These are phyloP conservation scores for Hecatera dysodea DNA, from an alignment of 2,888 invertebrate species.

Conservation along the genomic window DNA sequence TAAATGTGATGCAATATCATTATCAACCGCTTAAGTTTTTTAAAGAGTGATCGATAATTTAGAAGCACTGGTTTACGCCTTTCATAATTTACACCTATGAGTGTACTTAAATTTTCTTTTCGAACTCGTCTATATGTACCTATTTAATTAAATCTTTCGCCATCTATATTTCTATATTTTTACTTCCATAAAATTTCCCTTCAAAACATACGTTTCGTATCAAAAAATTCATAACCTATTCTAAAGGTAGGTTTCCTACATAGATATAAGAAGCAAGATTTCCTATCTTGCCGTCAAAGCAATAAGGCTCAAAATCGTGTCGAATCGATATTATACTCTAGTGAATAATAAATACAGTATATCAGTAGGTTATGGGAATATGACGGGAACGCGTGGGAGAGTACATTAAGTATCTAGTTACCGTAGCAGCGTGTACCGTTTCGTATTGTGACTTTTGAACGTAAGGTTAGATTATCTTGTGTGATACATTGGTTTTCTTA, in stretches of 20 bases:
- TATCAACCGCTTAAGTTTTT: not conserved
- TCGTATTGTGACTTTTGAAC: slow-evolving; percentile 33
- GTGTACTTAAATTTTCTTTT: not conserved
- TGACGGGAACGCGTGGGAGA: slow-evolving; percentile 62
- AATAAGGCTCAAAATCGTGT: slow-evolving; percentile 32
- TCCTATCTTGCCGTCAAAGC: not conserved
- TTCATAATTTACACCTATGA: not conserved
- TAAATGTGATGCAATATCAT: not conserved
- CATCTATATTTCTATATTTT: not conserved
- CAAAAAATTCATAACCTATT: not conserved
- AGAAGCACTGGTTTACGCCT: not conserved
- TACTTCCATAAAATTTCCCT: not conserved
- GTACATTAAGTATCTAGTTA: slow-evolving; percentile 51
- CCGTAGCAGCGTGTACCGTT: slow-evolving; percentile 53
- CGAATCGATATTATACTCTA: slow-evolving; percentile 16
- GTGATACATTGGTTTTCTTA: slow-evolving; percentile 2
- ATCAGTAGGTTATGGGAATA: slow-evolving; percentile 66
- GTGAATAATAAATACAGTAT: slow-evolving; percentile 36
- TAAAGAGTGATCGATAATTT: not conserved
- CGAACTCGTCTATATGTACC: not conserved
- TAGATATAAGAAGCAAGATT: no score
- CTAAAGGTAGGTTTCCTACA: not conserved
- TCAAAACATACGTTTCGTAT: not conserved
- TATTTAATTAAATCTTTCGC: not conserved
- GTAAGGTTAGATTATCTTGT: slow-evolving; percentile 28